Evolutionary conservation across 1,140 invertebrate species (phyloP), one percentile per base, ranked within the genome.

Genomic region (Rhyacophila brunnea): DNA sequence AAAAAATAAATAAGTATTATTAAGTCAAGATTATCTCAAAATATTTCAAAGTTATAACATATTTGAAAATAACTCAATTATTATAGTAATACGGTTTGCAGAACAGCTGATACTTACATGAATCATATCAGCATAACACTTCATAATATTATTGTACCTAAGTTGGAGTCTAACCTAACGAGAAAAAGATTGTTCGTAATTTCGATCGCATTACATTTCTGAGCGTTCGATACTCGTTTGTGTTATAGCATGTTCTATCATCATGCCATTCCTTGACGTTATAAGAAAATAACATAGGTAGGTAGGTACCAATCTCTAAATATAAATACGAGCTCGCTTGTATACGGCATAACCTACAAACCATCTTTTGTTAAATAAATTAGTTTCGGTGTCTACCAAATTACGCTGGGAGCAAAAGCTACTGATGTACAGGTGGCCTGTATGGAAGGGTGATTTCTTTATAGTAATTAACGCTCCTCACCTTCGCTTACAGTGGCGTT

Each of bases 321-420:
- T 49, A 63, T 55, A 64, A 44, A 64, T 56, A 64, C 56, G 40
- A 59, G 56, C 46, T 36, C 42, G 57, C 56, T 32, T 38, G 48
- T 53, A 45, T 63, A 68, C 62, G 63, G 68, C 67, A 67, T 63
- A 67, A 68, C 58, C 69, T 50, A 62, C 52, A 71, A 72, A 74
- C 72, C 71, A 73, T 70, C 74, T 77, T 75, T 79, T 79, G 77
- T 79, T 77, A 78, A 78, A 78, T 78, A 79, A 78, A 79, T 79
- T 79, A 78, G 77, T 74, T 78, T 78, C 76, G 77, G 77, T 79
- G 74, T 78, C 77, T 78, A 79, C 77, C 75, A 79, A 76, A 78
- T 79, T 79, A 79, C 77, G 77, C 77, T 70, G 71, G 69, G 45
- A 64, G 62, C 43, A 44, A 28, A n/a, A 18, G 55, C 59, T 65